phyloP scores from a whole-genome alignment of 2,888 invertebrate species.

The Erebia aethiops region DNA sequence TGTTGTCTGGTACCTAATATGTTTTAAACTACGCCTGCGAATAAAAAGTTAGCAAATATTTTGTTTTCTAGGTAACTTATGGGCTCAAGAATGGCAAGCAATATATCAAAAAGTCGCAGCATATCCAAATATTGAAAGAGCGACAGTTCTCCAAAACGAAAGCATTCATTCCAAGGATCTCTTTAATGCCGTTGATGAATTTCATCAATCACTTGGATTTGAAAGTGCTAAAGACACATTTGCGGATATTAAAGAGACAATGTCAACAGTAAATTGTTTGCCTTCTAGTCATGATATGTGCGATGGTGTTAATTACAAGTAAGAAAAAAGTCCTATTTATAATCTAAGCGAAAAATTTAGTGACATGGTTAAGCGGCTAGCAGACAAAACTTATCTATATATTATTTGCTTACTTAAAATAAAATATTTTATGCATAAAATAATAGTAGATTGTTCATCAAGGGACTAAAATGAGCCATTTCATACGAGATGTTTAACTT shows the following conservation, averaged over 20 bases:
- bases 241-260: conserved; percentile 83
- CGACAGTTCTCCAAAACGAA: conserved; percentile 69
- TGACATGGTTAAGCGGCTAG: background rate
- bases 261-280: conserved; percentile 84
- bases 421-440: too few species aligned
- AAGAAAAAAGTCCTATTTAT: conserved; percentile 38
- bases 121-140: conserved; percentile 79
- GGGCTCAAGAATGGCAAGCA: conserved; percentile 86
- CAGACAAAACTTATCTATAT: too few species aligned
- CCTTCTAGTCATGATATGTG: conserved; percentile 89
- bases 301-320: conserved; percentile 86
- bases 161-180: conserved; percentile 71
- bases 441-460: too few species aligned
- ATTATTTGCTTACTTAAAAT: too few species aligned
- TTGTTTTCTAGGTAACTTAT: conserved; percentile 81
- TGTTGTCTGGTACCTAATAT: too few species aligned
- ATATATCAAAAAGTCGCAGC: conserved; percentile 76
- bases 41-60: background rate
- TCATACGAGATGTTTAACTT: too few species aligned
- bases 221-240: conserved; percentile 84
- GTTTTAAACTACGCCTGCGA: background rate
- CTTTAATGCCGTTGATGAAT: conserved; percentile 84
- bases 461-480: too few species aligned
- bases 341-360: background rate
- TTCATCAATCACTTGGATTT: conserved; percentile 84